Percentiles rank a stretch among this genome's conserved stretches.
Conservation (phyloP, 1,140 invertebrate genomes). For the Drosophila ogumai region DNA sequence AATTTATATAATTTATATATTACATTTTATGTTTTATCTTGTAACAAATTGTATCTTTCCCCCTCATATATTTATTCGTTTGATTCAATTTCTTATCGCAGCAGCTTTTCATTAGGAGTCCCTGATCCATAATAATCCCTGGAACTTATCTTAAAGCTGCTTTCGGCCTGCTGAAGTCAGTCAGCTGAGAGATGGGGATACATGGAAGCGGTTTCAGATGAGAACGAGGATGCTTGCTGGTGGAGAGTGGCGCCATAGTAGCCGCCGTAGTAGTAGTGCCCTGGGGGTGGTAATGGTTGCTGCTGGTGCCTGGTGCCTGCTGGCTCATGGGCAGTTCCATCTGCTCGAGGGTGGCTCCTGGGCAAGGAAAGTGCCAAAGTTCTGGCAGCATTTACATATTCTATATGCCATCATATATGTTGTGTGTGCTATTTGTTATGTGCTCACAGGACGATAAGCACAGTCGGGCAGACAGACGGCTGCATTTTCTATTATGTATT, state of each 20-base stretch:
- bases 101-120: conserved; percentile 4
- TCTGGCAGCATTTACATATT: conserved; percentile 50
- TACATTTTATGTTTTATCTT: not conserved
- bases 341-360: conserved; percentile 8
- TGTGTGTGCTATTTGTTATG: conserved; percentile 21
- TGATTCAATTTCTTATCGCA: conserved; percentile 3
- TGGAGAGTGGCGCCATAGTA: conserved; percentile 6
- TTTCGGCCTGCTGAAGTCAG: conserved; percentile 23
- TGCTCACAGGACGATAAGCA: conserved; percentile 29
- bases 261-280: not conserved
- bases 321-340: conserved; percentile 44
- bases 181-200: conserved; percentile 18
- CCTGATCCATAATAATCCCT: conserved; percentile 16
- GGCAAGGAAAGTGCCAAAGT: conserved; percentile 46
- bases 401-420: conserved; percentile 10
- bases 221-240: conserved; percentile 8
- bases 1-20: not conserved
- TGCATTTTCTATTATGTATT: conserved; percentile 50
- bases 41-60: not conserved
- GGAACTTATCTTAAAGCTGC: conserved; percentile 33
- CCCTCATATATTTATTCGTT: not conserved
- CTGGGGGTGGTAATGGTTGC: conserved; percentile 4
- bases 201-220: not conserved
- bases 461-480: not conserved
- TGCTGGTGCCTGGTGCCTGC: not conserved